Evolutionary conservation across 2,797 vertebrate genomes (phyloP), one percentile per base, ranked within the genome.

Genomic region (Lagorchestes hirsutus): DNA sequence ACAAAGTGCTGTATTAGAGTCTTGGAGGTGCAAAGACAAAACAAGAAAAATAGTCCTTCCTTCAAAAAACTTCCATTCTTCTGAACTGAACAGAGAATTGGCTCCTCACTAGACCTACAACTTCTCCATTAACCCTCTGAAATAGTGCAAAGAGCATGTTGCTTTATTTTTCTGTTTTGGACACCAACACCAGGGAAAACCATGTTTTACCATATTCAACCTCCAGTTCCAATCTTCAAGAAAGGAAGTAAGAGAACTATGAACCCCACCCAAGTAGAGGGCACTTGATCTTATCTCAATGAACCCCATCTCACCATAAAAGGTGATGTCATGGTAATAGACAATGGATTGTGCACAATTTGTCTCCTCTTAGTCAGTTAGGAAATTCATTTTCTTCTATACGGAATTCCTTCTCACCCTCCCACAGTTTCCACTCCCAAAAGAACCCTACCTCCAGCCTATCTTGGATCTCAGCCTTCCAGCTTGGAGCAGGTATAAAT

Each of bases 281-380:
- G 29, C 54, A 52, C 55, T 52, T 91, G 40, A 52, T 27, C 90
- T 92, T 93, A 56, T 94, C 82, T 94, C 50, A 18, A 24, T 91
- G 92, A 94, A 55, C 58, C 93, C 96, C 56, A 54, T 82, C 52
- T 52, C 58, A 94, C 93, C 58, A 52, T 55, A 96, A 95, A 91
- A 34, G 56, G 55, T 58, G 59, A n/a, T 10, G 52, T 93, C 94
- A 3, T 1, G 29, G 55, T 67, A 94, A 52, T 14, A 28, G 62
- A 92, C 67, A 82, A 31, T 12, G 54, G 40, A 27, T 22, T 90
- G 91, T 94, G 55, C 58, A 62, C 93, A 31, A 3, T 95, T 91
- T n/a, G 55, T 93, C 90, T 96, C 54, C 90, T n/a, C 93, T 90
- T 74, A 92, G 55, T 82, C 92, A 87, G 55, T 55, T 12, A 52